Evolutionary conservation across 2,888 invertebrate genomes (phyloP), one percentile per base, ranked within the genome.

Genomic region (Chalcis sispes): DNA sequence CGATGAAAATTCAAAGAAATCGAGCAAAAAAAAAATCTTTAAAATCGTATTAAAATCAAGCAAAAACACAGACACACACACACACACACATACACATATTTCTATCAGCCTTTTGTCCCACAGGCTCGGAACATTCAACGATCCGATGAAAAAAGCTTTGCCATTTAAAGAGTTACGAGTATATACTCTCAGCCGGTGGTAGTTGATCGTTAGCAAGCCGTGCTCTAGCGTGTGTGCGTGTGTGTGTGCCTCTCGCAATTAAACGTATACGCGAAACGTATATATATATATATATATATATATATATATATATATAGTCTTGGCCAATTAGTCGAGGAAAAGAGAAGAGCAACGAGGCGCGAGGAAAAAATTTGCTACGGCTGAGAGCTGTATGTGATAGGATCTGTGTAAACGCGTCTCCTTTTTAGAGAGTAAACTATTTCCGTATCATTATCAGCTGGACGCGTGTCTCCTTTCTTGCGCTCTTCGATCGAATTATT

Each of bases 201-300:
- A 1, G 1, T n/a, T 29, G 65, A 36, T 66, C 54, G 61, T 61
- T 61, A 52, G 67, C 61, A 42, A 8, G 2, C 23, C 15, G 8
- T 42, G 15, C 54, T n/a, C n/a, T 32, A 18, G 15, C 62, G 46
- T 15, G 15, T 42, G 18, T 2, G 20, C 25, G 7, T 32, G 46
- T 27, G 27, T 46, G 13, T n/a, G 36, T 36, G 32, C 59, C 54
- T 62, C 67, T 69, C 46, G 74, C 69, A 74, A 74, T 74, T 69
- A 74, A 74, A 69, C 48, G 54, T 69, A 74, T 69, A 69, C 48
- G 54, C 69, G 74, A 62, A 62, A 69, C 62, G 48, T 69, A 62
- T 54, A n/a, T n/a, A n/a, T n/a, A n/a, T n/a, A n/a, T n/a, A n/a
- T n/a, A n/a, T n/a, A n/a, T n/a, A n/a, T n/a, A n/a, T n/a, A n/a